A percentile compares a stretch with the other conserved stretches of the same genome.
Conservation (phyloP, 2,888 invertebrate genomes). For the Leptura quadrifasciata region DNA sequence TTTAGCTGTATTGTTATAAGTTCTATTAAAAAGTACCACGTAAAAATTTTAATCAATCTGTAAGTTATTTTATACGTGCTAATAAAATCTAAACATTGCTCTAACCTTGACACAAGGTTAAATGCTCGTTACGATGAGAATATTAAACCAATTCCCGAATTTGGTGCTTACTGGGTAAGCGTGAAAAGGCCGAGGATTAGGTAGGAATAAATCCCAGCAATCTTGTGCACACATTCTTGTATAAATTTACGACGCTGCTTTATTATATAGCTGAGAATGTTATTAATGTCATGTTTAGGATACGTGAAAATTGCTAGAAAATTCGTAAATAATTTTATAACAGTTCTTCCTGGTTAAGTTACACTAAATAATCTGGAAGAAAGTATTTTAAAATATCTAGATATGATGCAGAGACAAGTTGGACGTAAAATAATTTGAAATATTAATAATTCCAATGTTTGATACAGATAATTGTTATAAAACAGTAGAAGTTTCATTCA, state of each 20-base stretch:
- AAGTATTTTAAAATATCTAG: not conserved
- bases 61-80: not conserved
- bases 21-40: not conserved
- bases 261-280: conserved; percentile 32
- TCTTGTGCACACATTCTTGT: conserved; percentile 31
- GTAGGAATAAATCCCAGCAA: conserved; percentile 33
- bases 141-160: conserved; percentile 5
- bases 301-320: conserved; percentile 11
- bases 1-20: too few species aligned
- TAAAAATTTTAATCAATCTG: not conserved
- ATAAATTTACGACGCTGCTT: conserved; percentile 22
- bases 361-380: not conserved
- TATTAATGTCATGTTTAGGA: conserved; percentile 26
- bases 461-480: too few species aligned
- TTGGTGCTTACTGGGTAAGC: not conserved
- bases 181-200: not conserved
- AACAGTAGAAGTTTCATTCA: too few species aligned
- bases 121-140: conserved; percentile 1
- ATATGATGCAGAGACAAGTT: not conserved
- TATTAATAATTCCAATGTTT: too few species aligned
- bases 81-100: conserved; percentile 17
- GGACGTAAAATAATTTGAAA: too few species aligned
- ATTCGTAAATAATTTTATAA: not conserved
- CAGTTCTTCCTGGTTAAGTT: not conserved
- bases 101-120: conserved; percentile 4